These are phyloP conservation scores for Emydura subglobosa DNA, from an alignment of 2,113 vertebrate species.

Conservation along the genomic window DNA sequence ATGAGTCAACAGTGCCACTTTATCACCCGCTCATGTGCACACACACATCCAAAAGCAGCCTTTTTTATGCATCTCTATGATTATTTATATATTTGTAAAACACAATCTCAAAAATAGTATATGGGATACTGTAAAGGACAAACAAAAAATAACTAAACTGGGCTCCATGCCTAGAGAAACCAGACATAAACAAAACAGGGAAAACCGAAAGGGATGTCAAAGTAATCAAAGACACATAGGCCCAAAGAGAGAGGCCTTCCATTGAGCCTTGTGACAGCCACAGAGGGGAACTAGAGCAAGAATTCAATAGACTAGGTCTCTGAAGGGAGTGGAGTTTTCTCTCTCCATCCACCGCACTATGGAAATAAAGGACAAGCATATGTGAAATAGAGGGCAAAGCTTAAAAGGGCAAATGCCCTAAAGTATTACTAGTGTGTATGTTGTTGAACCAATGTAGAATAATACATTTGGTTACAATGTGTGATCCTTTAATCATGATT, in stretches of 20 bases:
- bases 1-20: constrained; percentile 36
- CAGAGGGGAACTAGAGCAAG: background rate
- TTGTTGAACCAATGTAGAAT: background rate
- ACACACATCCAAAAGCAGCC: background rate
- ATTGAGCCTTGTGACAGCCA: background rate
- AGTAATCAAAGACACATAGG: background rate
- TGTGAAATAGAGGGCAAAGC: fast-evolving
- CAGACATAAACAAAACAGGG: background rate
- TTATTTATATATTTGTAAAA: background rate
- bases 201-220: background rate
- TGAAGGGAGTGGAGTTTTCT: background rate
- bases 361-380: background rate
- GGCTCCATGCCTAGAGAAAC: background rate
- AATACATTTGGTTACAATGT: fast-evolving
- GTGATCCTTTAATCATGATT: background rate
- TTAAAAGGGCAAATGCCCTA: background rate
- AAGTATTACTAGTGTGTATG: background rate
- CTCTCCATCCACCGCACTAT: background rate
- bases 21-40: background rate
- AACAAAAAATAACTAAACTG: background rate
- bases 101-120: background rate
- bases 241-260: background rate
- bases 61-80: background rate
- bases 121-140: background rate
- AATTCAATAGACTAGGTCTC: background rate